Base-by-base conservation (phyloP, 2,888 invertebrate species). In the Nymphalis c-album region DNA sequence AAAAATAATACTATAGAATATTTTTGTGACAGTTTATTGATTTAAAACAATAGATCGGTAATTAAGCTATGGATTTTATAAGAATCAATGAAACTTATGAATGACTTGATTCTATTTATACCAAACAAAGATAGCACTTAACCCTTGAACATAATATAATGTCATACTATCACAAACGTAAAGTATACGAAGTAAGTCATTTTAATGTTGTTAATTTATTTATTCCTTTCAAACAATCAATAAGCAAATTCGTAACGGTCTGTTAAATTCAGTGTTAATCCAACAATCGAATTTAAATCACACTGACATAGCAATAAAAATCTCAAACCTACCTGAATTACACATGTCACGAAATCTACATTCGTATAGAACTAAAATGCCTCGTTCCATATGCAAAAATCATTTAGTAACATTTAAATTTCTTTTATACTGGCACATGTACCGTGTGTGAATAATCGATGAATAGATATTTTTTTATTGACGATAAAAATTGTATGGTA, bases 361-460 rank as follows among this genome's bases (percentile, higher is more conserved):
- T 86, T 78, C 77, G 79, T 79, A 82, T 80, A 71, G 63, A 62
- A 70, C 69, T 31, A 47, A 65, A 69, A 71, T 64, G 73, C 71
- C 68, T 76, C 71, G 79, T 65, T 53, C 79, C 90, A 90, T 91
- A 91, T 92, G 91, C 86, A 90, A 91, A 92, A 91, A 88, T 88
- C 89, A 87, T 91, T 91, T 91, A 88, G 87, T 82, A 84, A 82
- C 82, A 82, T 89, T 90, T 88, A 87, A 87, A 89, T 85, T 83
- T 85, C 83, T 81, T 85, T 88, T 89, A 83, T 85, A 76, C 72
- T 74, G 85, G 86, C 89, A 84, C 88, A 87, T 86, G 90, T 82
- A 84, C 81, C 77, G 78, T 80, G 82, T 85, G 86, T 80, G 74
- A 78, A 88, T 80, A 87, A 91, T 90, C 80, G 78, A 82, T 88